A percentile compares a stretch with the other conserved stretches of the same genome.
phyloP scores from a whole-genome alignment of 92 coral and sea anemone genomes.

The Pocillopora meandrina region DNA sequence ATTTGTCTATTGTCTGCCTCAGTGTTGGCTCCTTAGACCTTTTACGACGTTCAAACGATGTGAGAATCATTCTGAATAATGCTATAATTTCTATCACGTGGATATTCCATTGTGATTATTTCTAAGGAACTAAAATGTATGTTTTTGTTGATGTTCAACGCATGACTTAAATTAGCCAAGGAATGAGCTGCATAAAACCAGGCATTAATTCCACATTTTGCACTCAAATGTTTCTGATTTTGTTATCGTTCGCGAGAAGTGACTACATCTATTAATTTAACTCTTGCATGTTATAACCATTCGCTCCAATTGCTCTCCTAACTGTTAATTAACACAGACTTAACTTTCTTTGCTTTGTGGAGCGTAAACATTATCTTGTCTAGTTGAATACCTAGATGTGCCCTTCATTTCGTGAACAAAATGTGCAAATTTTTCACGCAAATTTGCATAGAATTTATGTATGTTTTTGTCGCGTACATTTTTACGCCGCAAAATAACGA shows the following conservation, averaged over 20 bases:
- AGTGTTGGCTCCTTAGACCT: not conserved
- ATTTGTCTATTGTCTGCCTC: not conserved
- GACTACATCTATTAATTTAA: slow-evolving; percentile 7
- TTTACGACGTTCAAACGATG: slow-evolving; percentile 35
- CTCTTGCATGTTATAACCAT: not conserved
- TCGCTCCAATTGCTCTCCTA: not conserved
- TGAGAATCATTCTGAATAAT: not conserved
- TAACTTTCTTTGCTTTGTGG: not conserved
- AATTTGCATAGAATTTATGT: not conserved
- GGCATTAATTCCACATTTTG: not conserved
- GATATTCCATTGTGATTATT: slow-evolving; percentile 4
- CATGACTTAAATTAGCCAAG: not conserved
- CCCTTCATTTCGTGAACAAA: slow-evolving; percentile 2
- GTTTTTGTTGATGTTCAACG: not conserved
- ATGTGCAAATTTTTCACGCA: not conserved
- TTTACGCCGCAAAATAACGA: not conserved
- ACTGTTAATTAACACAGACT: slow-evolving; percentile 22
- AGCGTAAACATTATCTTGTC: not conserved
- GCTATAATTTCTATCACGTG: slow-evolving; percentile 34
- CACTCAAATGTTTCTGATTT: not conserved
- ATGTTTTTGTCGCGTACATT: not conserved
- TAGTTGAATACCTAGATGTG: not conserved
- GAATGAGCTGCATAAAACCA: not conserved
- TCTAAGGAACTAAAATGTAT: slow-evolving; percentile 3
- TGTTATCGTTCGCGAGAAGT: not conserved